Evolutionary conservation across 2,888 invertebrate species (phyloP).

Genomic region (Drosophila barbarae): DNA sequence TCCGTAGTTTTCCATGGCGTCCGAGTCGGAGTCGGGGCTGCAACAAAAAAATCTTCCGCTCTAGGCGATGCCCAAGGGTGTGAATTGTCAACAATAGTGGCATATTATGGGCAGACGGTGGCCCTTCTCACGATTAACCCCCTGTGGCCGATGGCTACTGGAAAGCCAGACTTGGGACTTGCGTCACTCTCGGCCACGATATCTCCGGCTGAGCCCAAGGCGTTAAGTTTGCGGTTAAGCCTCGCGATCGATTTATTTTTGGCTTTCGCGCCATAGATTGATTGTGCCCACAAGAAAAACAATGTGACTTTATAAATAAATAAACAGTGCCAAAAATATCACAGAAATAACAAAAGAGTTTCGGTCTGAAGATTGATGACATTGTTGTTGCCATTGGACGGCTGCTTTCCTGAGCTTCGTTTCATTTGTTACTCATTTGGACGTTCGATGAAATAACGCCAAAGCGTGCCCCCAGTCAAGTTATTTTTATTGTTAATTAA

Average conservation of each 20-base stretch:
- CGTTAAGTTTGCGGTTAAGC: slow-evolving; percentile 45
- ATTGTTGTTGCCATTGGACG: slow-evolving; percentile 31
- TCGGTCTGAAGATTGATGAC: slow-evolving; percentile 60
- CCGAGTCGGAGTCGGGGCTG: neutral
- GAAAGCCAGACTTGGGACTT: slow-evolving; percentile 43
- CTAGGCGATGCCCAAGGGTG: slow-evolving; percentile 24
- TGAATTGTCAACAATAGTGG: slow-evolving; percentile 41
- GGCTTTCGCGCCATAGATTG: slow-evolving; percentile 58
- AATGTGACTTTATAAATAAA: slow-evolving; percentile 61
- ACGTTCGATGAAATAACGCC: slow-evolving; percentile 61
- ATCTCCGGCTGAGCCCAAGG: slow-evolving; percentile 41
- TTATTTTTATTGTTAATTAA: slow-evolving; percentile 72
- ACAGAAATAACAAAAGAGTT: slow-evolving; percentile 57
- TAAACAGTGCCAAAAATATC: slow-evolving; percentile 70
- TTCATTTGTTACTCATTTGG: slow-evolving; percentile 28
- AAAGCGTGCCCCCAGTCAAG: slow-evolving; percentile 74
- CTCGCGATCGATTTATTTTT: slow-evolving; percentile 56
- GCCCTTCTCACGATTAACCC: slow-evolving; percentile 34
- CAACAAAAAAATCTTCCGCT: slow-evolving; percentile 50
- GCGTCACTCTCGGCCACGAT: slow-evolving; percentile 51
- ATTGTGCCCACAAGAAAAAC: slow-evolving; percentile 36
- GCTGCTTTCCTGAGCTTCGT: slow-evolving; percentile 31
- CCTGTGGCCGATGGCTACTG: slow-evolving; percentile 27
- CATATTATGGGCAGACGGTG: slow-evolving; percentile 5
- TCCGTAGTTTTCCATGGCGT: slow-evolving; percentile 56